A percentile compares a stretch with the other conserved stretches of the same genome.
Conservation (phyloP, 2,113 vertebrate genomes). For the Morone chrysops region DNA sequence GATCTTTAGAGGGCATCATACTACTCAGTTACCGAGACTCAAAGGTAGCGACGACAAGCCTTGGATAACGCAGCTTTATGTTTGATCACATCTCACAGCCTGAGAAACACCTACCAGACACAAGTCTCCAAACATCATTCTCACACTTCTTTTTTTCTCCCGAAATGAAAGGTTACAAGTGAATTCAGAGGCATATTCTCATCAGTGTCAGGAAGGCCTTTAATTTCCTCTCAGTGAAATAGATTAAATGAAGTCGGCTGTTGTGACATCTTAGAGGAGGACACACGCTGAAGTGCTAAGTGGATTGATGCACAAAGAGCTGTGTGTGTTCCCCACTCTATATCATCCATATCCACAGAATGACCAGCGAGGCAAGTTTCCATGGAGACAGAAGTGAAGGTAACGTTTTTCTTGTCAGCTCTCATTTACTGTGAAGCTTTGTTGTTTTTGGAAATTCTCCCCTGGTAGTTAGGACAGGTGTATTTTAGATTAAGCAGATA, state of each 20-base stretch:
- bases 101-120: neutral
- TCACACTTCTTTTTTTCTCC: neutral
- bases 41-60: conserved; percentile 27
- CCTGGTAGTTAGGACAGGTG: conserved; percentile 15
- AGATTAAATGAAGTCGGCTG: conserved; percentile 22
- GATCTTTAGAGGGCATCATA: conserved; percentile 80
- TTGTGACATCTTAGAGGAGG: conserved; percentile 22
- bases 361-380: conserved; percentile 81
- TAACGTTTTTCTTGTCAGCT: conserved; percentile 72
- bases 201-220: conserved; percentile 13
- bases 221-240: conserved; percentile 33
- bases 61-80: neutral
- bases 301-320: conserved; percentile 57
- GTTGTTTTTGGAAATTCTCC: conserved; percentile 52
- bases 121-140: neutral
- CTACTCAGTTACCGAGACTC: conserved; percentile 63
- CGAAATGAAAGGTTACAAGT: conserved; percentile 12
- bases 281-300: conserved; percentile 19
- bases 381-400: conserved; percentile 82
- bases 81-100: conserved; percentile 29
- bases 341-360: conserved; percentile 74
- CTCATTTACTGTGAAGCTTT: conserved; percentile 71
- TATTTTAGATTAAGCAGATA: conserved; percentile 31
- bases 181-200: conserved; percentile 15
- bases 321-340: conserved; percentile 48